phyloP scores from a whole-genome alignment of 2,888 invertebrate genomes.

The Teleiodes luculella region DNA sequence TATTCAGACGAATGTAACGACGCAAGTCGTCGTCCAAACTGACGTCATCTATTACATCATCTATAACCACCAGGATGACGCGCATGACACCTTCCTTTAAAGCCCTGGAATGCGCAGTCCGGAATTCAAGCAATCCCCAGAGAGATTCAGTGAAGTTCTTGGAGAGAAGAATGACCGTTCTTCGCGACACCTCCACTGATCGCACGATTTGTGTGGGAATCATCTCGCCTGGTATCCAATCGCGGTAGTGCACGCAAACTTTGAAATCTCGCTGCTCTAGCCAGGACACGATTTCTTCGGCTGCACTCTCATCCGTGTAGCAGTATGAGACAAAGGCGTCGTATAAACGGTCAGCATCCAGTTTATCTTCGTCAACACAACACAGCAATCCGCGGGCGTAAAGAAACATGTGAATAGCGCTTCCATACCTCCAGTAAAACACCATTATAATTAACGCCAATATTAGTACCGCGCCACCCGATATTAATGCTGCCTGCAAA shows the following conservation, averaged over 20 bases:
- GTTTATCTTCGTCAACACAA: not conserved
- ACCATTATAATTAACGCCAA: no score
- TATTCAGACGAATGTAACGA: not conserved
- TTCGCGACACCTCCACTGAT: not conserved
- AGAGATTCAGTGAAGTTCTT: not conserved
- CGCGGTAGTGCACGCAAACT: conserved; percentile 7
- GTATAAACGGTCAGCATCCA: not conserved
- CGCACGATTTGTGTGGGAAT: not conserved
- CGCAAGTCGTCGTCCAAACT: not conserved
- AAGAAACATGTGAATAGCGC: not conserved
- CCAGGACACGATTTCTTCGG: not conserved
- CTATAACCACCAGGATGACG: not conserved
- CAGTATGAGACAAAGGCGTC: no score
- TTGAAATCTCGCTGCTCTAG: not conserved
- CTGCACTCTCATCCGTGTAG: no score
- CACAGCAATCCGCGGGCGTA: not conserved
- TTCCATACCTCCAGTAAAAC: not conserved
- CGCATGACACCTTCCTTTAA: not conserved
- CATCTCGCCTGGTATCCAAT: conserved; percentile 2
- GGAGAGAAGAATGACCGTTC: conserved; percentile 1
- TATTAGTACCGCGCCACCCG: no score
- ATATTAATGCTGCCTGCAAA: no score
- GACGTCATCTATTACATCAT: not conserved
- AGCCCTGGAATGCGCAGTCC: not conserved
- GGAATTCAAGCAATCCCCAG: not conserved